These are phyloP conservation scores for Neoseiulus cucumeris DNA, from an alignment of 1,140 invertebrate species.

Conservation along the genomic window DNA sequence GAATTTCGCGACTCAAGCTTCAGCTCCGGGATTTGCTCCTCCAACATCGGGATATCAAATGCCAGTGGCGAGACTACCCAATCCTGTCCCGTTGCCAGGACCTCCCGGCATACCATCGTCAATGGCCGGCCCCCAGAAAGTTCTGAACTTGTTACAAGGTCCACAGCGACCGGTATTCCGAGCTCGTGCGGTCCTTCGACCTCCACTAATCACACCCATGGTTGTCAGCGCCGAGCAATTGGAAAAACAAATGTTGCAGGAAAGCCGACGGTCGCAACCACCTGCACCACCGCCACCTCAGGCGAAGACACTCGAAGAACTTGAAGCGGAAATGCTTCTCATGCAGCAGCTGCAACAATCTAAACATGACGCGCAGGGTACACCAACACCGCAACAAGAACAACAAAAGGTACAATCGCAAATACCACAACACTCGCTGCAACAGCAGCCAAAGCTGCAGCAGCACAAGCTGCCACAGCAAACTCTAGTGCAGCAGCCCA, in stretches of 20 bases:
- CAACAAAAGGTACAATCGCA: no score
- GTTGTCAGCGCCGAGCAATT: slow-evolving; percentile 2
- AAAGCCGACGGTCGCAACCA: no score
- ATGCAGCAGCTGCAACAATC: background rate
- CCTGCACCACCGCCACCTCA: background rate
- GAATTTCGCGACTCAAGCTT: background rate
- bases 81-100: background rate
- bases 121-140: background rate
- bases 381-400: no score
- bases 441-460: background rate
- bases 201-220: background rate
- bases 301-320: background rate
- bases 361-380: no score
- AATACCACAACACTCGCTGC: background rate
- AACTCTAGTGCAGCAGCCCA: background rate
- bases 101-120: background rate
- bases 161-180: background rate
- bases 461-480: background rate
- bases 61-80: background rate
- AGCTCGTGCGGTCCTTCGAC: background rate
- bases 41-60: background rate
- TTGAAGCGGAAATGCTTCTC: background rate
- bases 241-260: background rate
- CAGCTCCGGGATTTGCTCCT: background rate
- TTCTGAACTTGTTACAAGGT: background rate